Evolutionary conservation across 2,113 vertebrate species (phyloP), one percentile per base, ranked within the genome.

Genomic region (Atherinomorus stipes): DNA sequence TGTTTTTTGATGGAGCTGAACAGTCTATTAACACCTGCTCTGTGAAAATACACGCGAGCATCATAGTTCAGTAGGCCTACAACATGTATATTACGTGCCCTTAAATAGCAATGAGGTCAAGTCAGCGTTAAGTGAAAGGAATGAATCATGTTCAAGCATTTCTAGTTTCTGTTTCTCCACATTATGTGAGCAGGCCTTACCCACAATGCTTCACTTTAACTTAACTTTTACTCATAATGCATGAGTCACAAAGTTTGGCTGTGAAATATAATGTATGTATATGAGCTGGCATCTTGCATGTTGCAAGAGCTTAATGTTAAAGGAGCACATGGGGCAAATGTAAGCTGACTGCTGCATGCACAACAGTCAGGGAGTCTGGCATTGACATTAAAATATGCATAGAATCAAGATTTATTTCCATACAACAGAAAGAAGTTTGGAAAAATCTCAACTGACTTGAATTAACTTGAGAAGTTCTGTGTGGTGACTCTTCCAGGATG

Each of bases 121-220:
- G 57, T 40, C 44, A 64, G 51, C 28, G 38, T 25, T 19, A 44
- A 31, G 59, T 49, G 34, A 23, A 67, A 82, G 64, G 21, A 60
- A 6, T 16, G 22, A 37, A 53, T 69, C 38, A 62, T 60, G 23
- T 70, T 53, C 23, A 45, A 50, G 22, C 50, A 22, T 26, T 42
- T 71, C 45, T 38, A 31, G 71, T 28, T 7, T 64, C 18, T n/a
- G 31, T 4, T 0, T 0, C 7, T 45, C 25, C 31, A 34, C n/a
- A 12, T 21, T 70, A 45, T 0, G 51, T 53, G 44, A 66, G 51
- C 49, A 45, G 53, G n/a, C 21, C 26, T 7, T 62, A 69, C 64
- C 69, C 59, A 80, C 34, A 76, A 71, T 69, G 28, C 54, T 60
- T 80, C 60, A 66, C 76, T 75, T 63, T 71, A 47, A 25, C 69